These are phyloP conservation scores for Caenorhabditis sp. DNA, from an alignment of 2,888 invertebrate genomes.

Conservation along the genomic window DNA sequence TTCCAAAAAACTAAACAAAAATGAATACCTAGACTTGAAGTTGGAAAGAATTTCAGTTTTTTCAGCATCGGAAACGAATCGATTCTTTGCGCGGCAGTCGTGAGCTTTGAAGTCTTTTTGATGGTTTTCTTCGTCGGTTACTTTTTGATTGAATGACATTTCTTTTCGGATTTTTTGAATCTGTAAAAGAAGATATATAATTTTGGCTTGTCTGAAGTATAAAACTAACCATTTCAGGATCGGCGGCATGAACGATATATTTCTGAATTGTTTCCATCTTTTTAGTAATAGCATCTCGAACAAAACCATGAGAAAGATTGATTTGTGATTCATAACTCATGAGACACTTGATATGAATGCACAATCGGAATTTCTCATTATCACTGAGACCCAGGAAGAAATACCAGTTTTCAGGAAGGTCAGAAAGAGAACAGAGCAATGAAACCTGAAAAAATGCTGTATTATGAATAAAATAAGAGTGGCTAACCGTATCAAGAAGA, in stretches of 20 bases:
- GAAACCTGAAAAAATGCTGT: conserved; percentile 14
- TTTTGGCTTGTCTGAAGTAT: no score
- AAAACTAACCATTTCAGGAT: not conserved
- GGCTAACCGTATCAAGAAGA: conserved; percentile 16
- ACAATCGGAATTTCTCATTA: conserved; percentile 10
- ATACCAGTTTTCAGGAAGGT: conserved; percentile 30
- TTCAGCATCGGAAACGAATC: conserved; percentile 14
- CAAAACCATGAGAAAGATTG: conserved; percentile 22
- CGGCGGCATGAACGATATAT: not conserved
- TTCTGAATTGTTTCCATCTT: conserved; percentile 3
- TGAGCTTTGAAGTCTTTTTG: conserved; percentile 34
- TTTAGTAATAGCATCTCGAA: conserved; percentile 9
- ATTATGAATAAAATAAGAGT: not conserved
- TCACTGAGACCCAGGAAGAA: conserved; percentile 14
- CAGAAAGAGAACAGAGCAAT: conserved; percentile 26
- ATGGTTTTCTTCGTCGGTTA: conserved; percentile 4
- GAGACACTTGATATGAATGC: not conserved
- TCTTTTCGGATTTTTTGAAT: not conserved
- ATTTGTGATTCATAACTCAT: not conserved
- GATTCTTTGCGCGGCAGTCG: conserved; percentile 32
- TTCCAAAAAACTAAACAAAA: conserved; percentile 8
- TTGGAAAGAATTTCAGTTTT: conserved; percentile 12
- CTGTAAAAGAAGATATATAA: no score
- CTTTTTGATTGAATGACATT: not conserved
- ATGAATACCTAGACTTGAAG: conserved; percentile 15